Evolutionary conservation across 2,113 vertebrate species (phyloP).

Genomic region (Lophura nycthemera): DNA sequence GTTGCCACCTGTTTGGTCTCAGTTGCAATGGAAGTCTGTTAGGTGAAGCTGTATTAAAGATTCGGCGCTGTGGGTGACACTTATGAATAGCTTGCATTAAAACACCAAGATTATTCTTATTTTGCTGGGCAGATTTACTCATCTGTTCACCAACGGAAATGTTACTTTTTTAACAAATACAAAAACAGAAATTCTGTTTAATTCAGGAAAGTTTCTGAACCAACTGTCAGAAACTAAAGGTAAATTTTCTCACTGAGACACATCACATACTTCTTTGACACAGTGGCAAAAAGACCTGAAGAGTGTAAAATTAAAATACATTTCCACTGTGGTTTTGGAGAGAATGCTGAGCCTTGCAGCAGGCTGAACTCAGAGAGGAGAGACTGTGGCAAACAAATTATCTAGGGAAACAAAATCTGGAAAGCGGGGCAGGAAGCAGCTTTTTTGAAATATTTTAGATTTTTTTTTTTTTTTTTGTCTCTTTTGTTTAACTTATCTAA

Average conservation of each 20-base stretch:
- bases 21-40: conserved; percentile 55
- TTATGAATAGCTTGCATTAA: not conserved
- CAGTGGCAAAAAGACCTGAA: not conserved
- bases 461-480: not conserved
- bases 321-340: not conserved
- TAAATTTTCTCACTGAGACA: not conserved
- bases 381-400: not conserved
- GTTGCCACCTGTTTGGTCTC: conserved; percentile 69
- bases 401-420: not conserved
- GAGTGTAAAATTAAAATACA: not conserved
- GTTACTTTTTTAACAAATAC: not conserved
- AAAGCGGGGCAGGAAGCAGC: not conserved
- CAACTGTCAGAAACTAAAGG: not conserved
- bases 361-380: not conserved
- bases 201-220: not conserved
- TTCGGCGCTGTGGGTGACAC: not conserved
- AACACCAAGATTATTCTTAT: not conserved
- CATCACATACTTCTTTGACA: not conserved
- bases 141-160: not conserved
- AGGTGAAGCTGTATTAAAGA: conserved; percentile 63
- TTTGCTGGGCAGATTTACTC: not conserved
- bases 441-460: not conserved
- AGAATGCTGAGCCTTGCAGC: not conserved
- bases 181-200: not conserved
- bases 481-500: not conserved